Evolutionary conservation across 2,888 invertebrate genomes (phyloP), one percentile per base, ranked within the genome.

Genomic region (Pterostichus niger): DNA sequence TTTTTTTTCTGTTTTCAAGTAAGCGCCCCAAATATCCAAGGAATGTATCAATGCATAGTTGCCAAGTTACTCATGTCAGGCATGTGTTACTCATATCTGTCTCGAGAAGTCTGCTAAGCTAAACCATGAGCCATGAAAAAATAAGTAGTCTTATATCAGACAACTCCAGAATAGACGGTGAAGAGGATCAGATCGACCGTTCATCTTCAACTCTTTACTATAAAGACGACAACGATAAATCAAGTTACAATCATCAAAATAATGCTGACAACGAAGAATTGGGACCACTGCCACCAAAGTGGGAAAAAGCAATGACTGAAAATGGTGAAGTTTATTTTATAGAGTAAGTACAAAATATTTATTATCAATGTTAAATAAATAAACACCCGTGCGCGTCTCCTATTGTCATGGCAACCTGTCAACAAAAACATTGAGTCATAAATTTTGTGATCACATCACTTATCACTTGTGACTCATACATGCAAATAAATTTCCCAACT

Each of bases 241-340:
- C 88, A 83, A 89, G 87, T 85, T 88, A 88, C 84, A 88, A 86
- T 85, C 87, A 86, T 85, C 87, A 87, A 61, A 87, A 86, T 84
- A 87, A 90, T 84, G 93, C 93, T 86, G 92, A 92, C 87, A 94
- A 94, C 84, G 93, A 94, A 85, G 96, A 96, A 85, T 91, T 98
- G 81, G 98, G 98, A 15, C 97, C 98, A 0, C 91, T 99, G 85
- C 99, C 99, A 82, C 93, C 95, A 4, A 98, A 98, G 92, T 99
- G 99, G 99, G 99, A 99, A 90, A 97, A 98, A 89, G 98, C 98
- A 3, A 98, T 96, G 88, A 98, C 99, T 10, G 98, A 98, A 85
- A 96, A 97, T 84, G 99, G 99, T 86, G 98, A 99, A 92, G 95
- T 96, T 84, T 99, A 99, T 91, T 99, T 98, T 88, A 99, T 99